Base-by-base conservation (phyloP, 2,113 vertebrate genomes). In the Eulacestoma nigropectus region DNA sequence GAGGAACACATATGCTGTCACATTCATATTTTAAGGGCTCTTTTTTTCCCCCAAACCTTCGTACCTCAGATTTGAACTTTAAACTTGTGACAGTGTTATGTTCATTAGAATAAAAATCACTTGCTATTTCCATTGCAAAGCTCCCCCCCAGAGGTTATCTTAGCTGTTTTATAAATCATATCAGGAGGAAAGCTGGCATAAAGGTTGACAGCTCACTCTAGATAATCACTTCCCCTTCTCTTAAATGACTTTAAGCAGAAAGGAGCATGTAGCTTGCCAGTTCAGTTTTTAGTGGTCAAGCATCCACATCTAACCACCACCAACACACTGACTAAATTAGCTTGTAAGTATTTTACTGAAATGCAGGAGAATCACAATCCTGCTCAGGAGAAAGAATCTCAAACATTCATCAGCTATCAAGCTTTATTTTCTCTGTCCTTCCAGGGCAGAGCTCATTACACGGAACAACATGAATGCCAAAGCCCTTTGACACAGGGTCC, bases 71-170 rank as follows among this genome's bases (percentile, higher is more conserved):
- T 92, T 92, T 96, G 96, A 97, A 96, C 97, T 96, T 97, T 97
- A 96, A 96, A 96, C 95, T 96, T 90, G 68, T 97, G 96, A 97
- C 96, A 97, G 94, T 91, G 90, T 88, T 95, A 95, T 96, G 95
- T 97, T 97, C 97, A 96, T 97, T 96, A 97, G 94, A 96, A 96
- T 96, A 95, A 96, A 91, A 96, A 97, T 91, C 91, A 70, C 96
- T 95, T 96, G 87, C 95, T 92, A 95, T 97, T 96, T 96, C 94
- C 93, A 95, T 95, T 94, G 90, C 85, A 95, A 92, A 96, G 94
- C 83, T 95, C 94, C 84, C 92, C 95, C 82, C 62, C 17, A 70
- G 95, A 95, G 95, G 91, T 93, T 96, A 93, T 94, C 87, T 95
- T 90, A 80, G 93, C 90, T 94, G 83, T 96, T 96, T 96, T 95